Evolutionary conservation across 2,888 invertebrate genomes (phyloP).

Genomic region (Agapetus fuscipes): DNA sequence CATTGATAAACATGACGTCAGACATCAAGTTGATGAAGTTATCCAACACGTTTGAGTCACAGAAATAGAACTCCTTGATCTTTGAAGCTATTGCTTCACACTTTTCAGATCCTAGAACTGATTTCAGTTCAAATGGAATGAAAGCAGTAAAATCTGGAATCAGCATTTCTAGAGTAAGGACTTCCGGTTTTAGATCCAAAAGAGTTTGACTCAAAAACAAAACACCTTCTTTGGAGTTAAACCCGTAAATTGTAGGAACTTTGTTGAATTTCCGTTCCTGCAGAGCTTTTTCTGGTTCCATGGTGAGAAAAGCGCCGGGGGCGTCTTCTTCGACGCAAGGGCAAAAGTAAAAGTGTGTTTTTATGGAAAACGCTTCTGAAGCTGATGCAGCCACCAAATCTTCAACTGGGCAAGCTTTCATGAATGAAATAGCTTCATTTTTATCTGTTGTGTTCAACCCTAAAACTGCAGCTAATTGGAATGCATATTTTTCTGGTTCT

Average conservation of each 20-base stretch:
- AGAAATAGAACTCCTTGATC: constrained; percentile 25
- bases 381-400: neutral
- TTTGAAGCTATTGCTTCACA: constrained; percentile 22
- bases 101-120: constrained; percentile 22
- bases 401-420: neutral
- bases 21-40: constrained; percentile 18
- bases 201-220: neutral
- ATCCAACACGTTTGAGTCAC: constrained; percentile 7
- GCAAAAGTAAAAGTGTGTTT: too few relatives aligned
- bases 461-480: constrained; percentile 3
- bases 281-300: constrained; percentile 28
- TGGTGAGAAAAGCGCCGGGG: too few relatives aligned
- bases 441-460: constrained; percentile 6
- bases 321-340: too few relatives aligned
- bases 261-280: constrained; percentile 28
- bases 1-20: constrained; percentile 21
- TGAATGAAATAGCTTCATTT: constrained; percentile 3
- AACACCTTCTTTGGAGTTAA: constrained; percentile 31
- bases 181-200: constrained; percentile 16
- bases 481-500: constrained; percentile 1
- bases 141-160: constrained; percentile 23
- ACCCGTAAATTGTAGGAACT: constrained; percentile 31
- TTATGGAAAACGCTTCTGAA: too few relatives aligned
- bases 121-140: constrained; percentile 26
- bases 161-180: constrained; percentile 11